These are phyloP conservation scores for Drosophila demipolita DNA, from an alignment of 2,888 invertebrate species.

Conservation along the genomic window DNA sequence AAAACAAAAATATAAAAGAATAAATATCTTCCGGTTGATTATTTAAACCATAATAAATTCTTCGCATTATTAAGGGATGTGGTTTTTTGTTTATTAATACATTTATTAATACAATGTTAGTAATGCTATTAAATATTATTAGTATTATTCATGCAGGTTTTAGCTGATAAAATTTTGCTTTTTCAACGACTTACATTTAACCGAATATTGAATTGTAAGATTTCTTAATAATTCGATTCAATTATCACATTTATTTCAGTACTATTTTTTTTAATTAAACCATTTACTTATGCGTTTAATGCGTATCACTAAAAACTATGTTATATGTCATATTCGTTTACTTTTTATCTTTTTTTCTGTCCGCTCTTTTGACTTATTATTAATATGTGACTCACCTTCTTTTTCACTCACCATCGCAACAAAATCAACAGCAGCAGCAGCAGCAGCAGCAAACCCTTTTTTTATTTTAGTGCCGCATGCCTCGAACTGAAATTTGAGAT, in stretches of 20 bases:
- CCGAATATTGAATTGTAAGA: background rate
- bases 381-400: conserved; percentile 27
- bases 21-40: background rate
- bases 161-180: background rate
- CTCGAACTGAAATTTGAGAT: conserved; percentile 73
- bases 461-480: conserved; percentile 46
- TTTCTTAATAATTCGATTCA: background rate
- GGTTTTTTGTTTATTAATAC: background rate
- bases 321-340: background rate
- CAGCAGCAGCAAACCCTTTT: conserved; percentile 11
- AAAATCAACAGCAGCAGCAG: conserved; percentile 8
- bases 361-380: conserved; percentile 20
- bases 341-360: background rate
- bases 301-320: background rate
- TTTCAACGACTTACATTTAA: background rate
- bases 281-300: background rate
- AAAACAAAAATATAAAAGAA: background rate
- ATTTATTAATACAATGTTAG: background rate
- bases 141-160: background rate
- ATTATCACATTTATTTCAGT: background rate
- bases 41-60: background rate
- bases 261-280: no score
- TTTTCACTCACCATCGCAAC: conserved; percentile 10
- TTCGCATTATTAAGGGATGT: background rate
- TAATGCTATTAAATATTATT: background rate